Evolutionary conservation across 2,113 vertebrate genomes (phyloP).

Genomic region (Condylura cristata): DNA sequence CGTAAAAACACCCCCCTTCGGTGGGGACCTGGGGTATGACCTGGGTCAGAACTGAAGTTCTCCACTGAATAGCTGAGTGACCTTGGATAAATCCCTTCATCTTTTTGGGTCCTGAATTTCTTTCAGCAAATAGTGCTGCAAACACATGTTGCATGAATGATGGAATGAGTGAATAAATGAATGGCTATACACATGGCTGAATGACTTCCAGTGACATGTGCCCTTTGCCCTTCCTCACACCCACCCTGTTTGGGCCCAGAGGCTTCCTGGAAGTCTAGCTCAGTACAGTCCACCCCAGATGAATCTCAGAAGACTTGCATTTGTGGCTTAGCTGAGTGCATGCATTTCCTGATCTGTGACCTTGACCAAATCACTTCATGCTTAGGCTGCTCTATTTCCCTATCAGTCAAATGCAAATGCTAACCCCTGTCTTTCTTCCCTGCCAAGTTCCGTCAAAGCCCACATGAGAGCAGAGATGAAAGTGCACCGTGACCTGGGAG

Average conservation of each 20-base stretch:
- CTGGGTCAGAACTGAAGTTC: background rate
- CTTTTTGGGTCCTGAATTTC: background rate
- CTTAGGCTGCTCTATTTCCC: background rate
- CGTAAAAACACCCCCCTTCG: background rate
- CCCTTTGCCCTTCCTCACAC: background rate
- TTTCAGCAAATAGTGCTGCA: background rate
- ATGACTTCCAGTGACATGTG: background rate
- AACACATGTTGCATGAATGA: background rate
- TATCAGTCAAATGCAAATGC: constrained; percentile 18
- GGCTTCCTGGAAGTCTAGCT: background rate
- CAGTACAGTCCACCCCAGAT: background rate
- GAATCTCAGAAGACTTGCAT: background rate
- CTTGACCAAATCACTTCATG: background rate
- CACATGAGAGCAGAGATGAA: constrained; percentile 35
- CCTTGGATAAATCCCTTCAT: background rate
- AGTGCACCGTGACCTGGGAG: constrained; percentile 3
- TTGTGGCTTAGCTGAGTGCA: background rate
- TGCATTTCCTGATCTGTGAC: background rate
- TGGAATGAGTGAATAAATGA: background rate
- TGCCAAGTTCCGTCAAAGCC: background rate
- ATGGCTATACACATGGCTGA: background rate
- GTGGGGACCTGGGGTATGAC: background rate
- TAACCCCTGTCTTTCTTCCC: background rate
- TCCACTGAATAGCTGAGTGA: background rate
- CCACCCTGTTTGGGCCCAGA: background rate